Percentiles rank a stretch among this genome's conserved stretches.
phyloP scores from a whole-genome alignment of 2,888 invertebrate genomes.

The Zonitis immaculata region DNA sequence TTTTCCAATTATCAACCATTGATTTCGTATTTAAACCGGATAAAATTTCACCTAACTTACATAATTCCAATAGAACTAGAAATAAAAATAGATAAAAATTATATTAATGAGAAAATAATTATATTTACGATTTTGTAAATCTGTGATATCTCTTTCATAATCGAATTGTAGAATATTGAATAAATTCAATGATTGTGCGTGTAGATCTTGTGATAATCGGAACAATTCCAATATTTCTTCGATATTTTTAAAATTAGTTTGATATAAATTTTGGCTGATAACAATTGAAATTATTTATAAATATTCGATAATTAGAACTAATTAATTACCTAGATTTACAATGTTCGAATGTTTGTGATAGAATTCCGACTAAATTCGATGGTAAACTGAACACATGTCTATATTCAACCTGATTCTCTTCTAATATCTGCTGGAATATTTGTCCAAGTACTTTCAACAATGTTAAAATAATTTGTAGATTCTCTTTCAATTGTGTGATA shows the following conservation, averaged over 20 bases:
- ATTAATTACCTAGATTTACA: slow-evolving; percentile 30
- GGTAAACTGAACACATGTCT: slow-evolving; percentile 14
- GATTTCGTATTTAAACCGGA: slow-evolving; percentile 53
- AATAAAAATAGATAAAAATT: too few relatives aligned
- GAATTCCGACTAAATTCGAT: slow-evolving; percentile 13
- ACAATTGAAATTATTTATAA: too few relatives aligned
- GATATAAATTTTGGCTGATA: slow-evolving; percentile 30
- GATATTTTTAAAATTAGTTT: slow-evolving; percentile 24
- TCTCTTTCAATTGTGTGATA: neutral
- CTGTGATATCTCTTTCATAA: slow-evolving; percentile 18
- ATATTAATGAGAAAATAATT: too few relatives aligned
- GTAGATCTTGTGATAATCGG: slow-evolving; percentile 28
- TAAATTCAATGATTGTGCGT: slow-evolving; percentile 27
- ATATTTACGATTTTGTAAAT: slow-evolving; percentile 27
- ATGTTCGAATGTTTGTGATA: slow-evolving; percentile 24
- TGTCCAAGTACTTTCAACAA: slow-evolving; percentile 23
- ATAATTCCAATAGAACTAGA: slow-evolving; percentile 50
- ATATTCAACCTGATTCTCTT: slow-evolving; percentile 9
- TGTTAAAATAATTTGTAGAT: slow-evolving; percentile 25
- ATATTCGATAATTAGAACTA: too few relatives aligned
- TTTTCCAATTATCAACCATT: slow-evolving; percentile 56
- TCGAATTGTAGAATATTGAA: slow-evolving; percentile 21
- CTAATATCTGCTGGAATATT: slow-evolving; percentile 19
- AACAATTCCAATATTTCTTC: slow-evolving; percentile 31
- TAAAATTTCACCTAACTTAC: slow-evolving; percentile 51